These are phyloP conservation scores for Tragelaphus eurycerus DNA, from an alignment of 2,797 vertebrate species.

Conservation along the genomic window DNA sequence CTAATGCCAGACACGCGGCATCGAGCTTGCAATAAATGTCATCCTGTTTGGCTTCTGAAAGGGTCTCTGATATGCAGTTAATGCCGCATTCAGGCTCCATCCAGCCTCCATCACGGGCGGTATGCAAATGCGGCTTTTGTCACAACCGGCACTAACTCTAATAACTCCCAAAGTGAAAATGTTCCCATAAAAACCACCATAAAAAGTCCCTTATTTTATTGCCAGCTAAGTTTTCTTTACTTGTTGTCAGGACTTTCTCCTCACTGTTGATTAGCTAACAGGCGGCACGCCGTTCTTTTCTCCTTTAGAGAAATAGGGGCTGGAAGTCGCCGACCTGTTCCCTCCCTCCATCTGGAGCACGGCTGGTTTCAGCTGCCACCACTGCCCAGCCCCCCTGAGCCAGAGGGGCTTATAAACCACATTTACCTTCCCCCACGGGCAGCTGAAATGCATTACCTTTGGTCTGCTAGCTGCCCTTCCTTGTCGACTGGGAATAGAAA, in stretches of 20 bases:
- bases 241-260: slow-evolving; percentile 76
- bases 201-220: slow-evolving; percentile 77
- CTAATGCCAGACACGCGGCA: slow-evolving; percentile 50
- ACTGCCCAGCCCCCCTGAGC: not conserved
- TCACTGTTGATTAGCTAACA: slow-evolving; percentile 64
- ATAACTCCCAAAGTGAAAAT: slow-evolving; percentile 80
- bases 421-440: slow-evolving; percentile 25
- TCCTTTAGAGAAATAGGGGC: slow-evolving; percentile 31
- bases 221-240: slow-evolving; percentile 75
- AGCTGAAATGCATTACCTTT: slow-evolving; percentile 37
- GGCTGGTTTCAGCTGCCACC: not conserved
- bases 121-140: slow-evolving; percentile 79
- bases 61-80: slow-evolving; percentile 66
- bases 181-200: slow-evolving; percentile 80
- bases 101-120: slow-evolving; percentile 63
- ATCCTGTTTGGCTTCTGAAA: slow-evolving; percentile 60
- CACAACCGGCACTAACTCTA: slow-evolving; percentile 77
- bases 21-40: slow-evolving; percentile 56
- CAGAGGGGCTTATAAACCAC: slow-evolving; percentile 47
- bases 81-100: slow-evolving; percentile 41
- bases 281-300: not conserved
- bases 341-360: slow-evolving; percentile 24
- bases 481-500: slow-evolving; percentile 41
- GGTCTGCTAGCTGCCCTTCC: slow-evolving; percentile 15
- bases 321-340: not conserved